These are phyloP conservation scores for Anthrax anthrax DNA, from an alignment of 2,888 invertebrate genomes.

Conservation along the genomic window DNA sequence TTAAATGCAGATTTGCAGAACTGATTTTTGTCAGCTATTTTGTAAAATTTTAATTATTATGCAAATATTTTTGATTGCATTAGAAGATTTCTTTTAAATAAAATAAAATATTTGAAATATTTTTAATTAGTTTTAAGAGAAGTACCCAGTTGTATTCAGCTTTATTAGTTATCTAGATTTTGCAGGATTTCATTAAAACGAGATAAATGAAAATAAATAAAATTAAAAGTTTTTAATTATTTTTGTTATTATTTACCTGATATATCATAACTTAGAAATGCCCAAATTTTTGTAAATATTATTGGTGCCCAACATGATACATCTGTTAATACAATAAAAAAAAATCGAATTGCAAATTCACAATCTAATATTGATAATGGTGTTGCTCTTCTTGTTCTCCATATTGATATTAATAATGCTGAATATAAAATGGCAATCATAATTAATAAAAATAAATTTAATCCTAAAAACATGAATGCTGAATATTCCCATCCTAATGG, in stretches of 20 bases:
- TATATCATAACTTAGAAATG: conserved; percentile 39
- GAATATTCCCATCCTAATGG: conserved; percentile 57
- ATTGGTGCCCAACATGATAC: conserved; percentile 58
- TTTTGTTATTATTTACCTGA: conserved; percentile 36
- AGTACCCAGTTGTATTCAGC: too few species aligned
- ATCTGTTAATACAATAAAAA: conserved; percentile 55
- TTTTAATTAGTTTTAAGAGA: too few species aligned
- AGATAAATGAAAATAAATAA: too few species aligned
- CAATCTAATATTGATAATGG: conserved; percentile 43
- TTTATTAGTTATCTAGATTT: too few species aligned
- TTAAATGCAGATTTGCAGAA: too few species aligned
- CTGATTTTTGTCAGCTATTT: too few species aligned
- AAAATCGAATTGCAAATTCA: conserved; percentile 49
- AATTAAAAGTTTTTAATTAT: too few species aligned
- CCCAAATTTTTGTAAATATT: conserved; percentile 46
- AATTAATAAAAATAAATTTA: conserved; percentile 44
- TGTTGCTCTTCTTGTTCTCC: conserved; percentile 44
- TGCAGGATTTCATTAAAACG: too few species aligned
- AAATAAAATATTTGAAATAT: too few species aligned
- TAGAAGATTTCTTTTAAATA: too few species aligned
- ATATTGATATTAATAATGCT: conserved; percentile 48
- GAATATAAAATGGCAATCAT: conserved; percentile 45
- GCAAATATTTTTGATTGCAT: too few species aligned
- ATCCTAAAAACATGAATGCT: conserved; percentile 50
- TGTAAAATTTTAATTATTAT: too few species aligned